Evolutionary conservation across 2,888 invertebrate genomes (phyloP).

Genomic region (Brachyptera putata): DNA sequence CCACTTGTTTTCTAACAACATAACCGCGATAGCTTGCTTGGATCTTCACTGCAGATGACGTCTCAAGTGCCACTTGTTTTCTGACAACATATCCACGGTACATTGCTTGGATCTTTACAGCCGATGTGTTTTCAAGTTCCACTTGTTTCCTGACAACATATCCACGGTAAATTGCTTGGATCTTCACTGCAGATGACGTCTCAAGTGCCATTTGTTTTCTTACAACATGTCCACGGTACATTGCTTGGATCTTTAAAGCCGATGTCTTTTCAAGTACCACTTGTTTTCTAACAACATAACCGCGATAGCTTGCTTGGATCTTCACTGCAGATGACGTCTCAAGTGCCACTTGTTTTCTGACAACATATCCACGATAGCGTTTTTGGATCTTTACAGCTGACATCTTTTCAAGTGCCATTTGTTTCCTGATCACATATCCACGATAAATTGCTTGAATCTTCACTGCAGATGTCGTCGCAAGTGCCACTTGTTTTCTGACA

Average conservation of each 20-base stretch:
- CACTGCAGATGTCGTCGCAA: conserved; percentile 41
- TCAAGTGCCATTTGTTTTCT: conserved; percentile 26
- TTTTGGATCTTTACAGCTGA: conserved; percentile 14
- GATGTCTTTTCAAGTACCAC: background rate
- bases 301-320: conserved; percentile 43
- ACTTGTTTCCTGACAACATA: conserved; percentile 11
- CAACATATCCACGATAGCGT: background rate
- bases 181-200: conserved; percentile 42
- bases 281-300: conserved; percentile 5
- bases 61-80: background rate
- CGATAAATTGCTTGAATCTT: conserved; percentile 41
- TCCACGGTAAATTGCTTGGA: conserved; percentile 43
- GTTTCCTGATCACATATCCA: background rate
- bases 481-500: background rate
- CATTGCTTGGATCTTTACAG: background rate
- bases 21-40: background rate
- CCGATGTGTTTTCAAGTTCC: background rate
- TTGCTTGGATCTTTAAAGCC: conserved; percentile 18
- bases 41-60: background rate
- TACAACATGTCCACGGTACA: background rate
- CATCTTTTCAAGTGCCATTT: background rate
- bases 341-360: background rate
- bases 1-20: conserved; percentile 34
- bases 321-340: conserved; percentile 42
- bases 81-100: background rate